These are phyloP conservation scores for Archegozetes longisetosus DNA, from an alignment of 1,140 invertebrate genomes.

Conservation along the genomic window DNA sequence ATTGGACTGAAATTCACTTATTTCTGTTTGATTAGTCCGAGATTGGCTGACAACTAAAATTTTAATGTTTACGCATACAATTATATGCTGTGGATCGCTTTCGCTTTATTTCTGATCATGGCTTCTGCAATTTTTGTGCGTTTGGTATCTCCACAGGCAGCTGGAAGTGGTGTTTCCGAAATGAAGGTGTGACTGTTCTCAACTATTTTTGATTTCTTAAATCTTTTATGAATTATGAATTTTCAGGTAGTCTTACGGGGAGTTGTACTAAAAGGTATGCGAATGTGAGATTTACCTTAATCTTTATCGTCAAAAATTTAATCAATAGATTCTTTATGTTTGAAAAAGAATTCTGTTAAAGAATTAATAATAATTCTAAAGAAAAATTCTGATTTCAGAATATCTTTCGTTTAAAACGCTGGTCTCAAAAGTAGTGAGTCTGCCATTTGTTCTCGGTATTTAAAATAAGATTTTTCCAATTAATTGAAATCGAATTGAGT, in stretches of 20 bases:
- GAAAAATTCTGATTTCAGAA: conserved; percentile 83
- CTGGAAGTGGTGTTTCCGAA: conserved; percentile 93
- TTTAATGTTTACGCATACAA: neutral
- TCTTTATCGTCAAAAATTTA: no score
- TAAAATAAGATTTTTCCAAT: neutral
- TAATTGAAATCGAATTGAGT: no score
- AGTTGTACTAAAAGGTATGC: conserved; percentile 64
- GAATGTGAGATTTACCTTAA: no score
- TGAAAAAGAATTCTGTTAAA: no score
- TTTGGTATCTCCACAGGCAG: conserved; percentile 66
- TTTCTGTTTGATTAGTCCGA: conserved; percentile 58
- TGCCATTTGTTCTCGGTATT: conserved; percentile 72
- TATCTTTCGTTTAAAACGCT: conserved; percentile 88
- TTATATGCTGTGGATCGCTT: conserved; percentile 2
- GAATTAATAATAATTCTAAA: no score
- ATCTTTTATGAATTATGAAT: neutral
- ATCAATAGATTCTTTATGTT: no score
- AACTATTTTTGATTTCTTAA: conserved; percentile 93
- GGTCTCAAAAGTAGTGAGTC: conserved; percentile 69
- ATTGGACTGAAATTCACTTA: conserved; percentile 54
- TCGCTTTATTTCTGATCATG: conserved; percentile 49
- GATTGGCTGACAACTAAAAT: conserved; percentile 4
- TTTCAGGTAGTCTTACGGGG: conserved; percentile 55
- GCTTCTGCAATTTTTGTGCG: conserved; percentile 86
- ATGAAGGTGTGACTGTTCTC: conserved; percentile 94